Evolutionary conservation across 2,113 vertebrate genomes (phyloP).

Genomic region (Trogon melanurus): DNA sequence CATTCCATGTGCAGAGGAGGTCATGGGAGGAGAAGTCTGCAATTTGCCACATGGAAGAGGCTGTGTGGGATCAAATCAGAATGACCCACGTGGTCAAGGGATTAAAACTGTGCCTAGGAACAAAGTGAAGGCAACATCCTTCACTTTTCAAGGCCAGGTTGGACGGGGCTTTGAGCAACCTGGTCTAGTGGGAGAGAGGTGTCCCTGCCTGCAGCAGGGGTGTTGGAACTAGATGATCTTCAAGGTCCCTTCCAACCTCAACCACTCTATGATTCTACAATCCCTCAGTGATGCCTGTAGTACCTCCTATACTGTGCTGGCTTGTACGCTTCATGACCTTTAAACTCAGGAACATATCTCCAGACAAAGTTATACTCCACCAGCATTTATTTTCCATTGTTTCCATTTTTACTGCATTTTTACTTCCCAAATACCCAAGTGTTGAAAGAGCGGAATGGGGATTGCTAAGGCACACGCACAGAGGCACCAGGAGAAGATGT

Average conservation of each 20-base stretch:
- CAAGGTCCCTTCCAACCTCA: no score
- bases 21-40: background rate
- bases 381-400: background rate
- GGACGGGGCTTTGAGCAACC: no score
- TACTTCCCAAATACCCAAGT: background rate
- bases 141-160: no score
- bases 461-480: background rate
- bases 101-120: background rate
- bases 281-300: background rate
- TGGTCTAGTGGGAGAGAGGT: no score
- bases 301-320: rapidly evolving
- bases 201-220: no score
- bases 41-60: background rate
- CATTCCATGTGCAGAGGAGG: background rate
- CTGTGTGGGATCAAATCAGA: background rate
- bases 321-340: background rate
- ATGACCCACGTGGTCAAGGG: rapidly evolving
- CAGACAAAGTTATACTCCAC: background rate
- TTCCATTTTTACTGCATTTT: background rate
- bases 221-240: no score
- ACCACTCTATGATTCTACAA: background rate
- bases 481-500: background rate
- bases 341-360: background rate
- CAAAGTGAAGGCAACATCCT: background rate
- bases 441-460: background rate